Conservation (phyloP, 2,113 vertebrate species). For the Crocuta crocuta region DNA sequence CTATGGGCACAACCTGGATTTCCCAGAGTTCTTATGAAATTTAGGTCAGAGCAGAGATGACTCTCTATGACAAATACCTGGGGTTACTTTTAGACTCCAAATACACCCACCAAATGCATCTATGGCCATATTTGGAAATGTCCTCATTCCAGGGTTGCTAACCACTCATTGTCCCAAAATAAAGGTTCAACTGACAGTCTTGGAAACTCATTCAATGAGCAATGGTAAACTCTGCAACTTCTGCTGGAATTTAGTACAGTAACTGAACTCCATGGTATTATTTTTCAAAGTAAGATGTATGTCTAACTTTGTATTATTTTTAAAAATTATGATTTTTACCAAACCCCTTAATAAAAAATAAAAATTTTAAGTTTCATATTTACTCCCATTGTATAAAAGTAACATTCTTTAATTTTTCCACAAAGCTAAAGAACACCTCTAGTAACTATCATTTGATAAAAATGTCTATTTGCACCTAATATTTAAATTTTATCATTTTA, state of each 20-base stretch:
- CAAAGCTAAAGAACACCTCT: not conserved
- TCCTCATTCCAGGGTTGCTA: not conserved
- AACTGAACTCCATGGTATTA: not conserved
- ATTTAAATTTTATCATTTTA: slow-evolving; percentile 21
- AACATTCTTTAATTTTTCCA: not conserved
- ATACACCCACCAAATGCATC: not conserved
- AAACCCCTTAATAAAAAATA: slow-evolving; percentile 10
- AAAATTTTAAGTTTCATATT: not conserved
- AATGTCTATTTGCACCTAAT: not conserved
- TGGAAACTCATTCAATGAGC: not conserved
- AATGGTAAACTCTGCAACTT: not conserved
- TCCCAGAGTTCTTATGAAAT: not conserved
- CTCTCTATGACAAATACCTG: not conserved
- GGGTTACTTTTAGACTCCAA: not conserved
- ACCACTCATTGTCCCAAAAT: not conserved
- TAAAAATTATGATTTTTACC: slow-evolving; percentile 39
- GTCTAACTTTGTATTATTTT: not conserved
- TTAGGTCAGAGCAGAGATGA: not conserved
- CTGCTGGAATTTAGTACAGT: not conserved
- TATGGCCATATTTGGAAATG: not conserved
- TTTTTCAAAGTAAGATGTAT: not conserved
- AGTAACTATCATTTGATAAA: not conserved
- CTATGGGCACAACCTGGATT: not conserved
- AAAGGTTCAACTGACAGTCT: not conserved
- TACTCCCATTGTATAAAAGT: slow-evolving; percentile 25